These are phyloP conservation scores for Enteromius afrohamiltoni DNA, from an alignment of 2,797 vertebrate species.

Conservation along the genomic window DNA sequence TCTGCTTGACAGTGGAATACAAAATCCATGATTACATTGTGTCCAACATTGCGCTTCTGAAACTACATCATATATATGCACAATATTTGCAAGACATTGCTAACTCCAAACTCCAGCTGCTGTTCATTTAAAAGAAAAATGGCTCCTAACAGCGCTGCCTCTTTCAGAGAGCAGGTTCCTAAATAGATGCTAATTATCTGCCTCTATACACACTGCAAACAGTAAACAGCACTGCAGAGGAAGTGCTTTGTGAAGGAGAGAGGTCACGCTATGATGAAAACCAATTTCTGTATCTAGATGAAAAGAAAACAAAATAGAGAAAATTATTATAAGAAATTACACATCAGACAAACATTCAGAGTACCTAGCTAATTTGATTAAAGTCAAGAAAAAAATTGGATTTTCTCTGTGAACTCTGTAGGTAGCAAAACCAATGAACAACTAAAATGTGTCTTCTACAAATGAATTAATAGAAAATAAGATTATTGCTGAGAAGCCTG, in stretches of 20 bases:
- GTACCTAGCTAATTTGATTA: not conserved
- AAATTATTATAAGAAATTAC: not conserved
- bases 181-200: constrained; percentile 75
- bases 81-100: constrained; percentile 40
- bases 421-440: no score
- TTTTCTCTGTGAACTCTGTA: not conserved
- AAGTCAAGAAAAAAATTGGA: not conserved
- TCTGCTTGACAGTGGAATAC: not conserved
- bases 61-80: constrained; percentile 32
- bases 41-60: constrained; percentile 28
- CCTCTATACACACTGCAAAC: constrained; percentile 14
- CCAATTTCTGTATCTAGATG: constrained; percentile 12
- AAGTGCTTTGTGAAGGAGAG: constrained; percentile 3
- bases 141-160: constrained; percentile 66
- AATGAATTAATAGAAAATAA: not conserved
- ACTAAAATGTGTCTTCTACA: not conserved
- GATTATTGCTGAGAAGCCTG: not conserved
- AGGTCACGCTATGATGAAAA: constrained; percentile 11
- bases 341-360: not conserved
- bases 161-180: constrained; percentile 67
- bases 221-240: not conserved
- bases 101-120: constrained; percentile 45
- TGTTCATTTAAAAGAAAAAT: constrained; percentile 77
- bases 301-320: constrained; percentile 1
- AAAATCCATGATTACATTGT: constrained; percentile 13